These are phyloP conservation scores for Haemorhous mexicanus DNA, from an alignment of 2,113 vertebrate genomes.

Conservation along the genomic window DNA sequence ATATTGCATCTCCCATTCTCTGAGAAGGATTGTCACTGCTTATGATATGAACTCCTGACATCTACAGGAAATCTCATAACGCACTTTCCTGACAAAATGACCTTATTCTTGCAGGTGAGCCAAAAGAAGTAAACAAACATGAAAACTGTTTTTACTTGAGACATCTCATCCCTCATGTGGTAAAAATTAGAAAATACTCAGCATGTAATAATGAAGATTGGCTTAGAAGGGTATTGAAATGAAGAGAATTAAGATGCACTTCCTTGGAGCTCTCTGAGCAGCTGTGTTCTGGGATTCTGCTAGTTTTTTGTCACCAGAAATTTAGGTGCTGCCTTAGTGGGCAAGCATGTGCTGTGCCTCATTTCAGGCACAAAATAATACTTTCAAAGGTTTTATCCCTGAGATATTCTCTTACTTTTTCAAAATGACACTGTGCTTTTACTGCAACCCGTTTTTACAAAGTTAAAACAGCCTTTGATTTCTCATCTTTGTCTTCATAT, in stretches of 20 bases:
- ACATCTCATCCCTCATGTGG: not conserved
- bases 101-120: not conserved
- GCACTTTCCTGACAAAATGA: not conserved
- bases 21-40: not conserved
- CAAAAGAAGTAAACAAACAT: not conserved
- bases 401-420: not conserved
- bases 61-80: not conserved
- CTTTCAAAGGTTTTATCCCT: not conserved
- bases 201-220: not conserved
- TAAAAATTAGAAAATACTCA: not conserved
- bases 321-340: not conserved
- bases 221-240: not conserved
- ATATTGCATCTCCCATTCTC: not conserved
- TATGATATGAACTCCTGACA: not conserved
- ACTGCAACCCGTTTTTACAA: not conserved
- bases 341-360: not conserved
- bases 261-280: not conserved
- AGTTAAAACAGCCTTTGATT: not conserved
- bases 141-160: not conserved
- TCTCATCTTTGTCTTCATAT: not conserved
- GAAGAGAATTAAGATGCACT: not conserved
- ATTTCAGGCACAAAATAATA: constrained; percentile 4
- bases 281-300: not conserved
- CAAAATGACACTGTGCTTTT: constrained; percentile 1
- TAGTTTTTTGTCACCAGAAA: not conserved